phyloP scores from a whole-genome alignment of 2,888 invertebrate genomes.

The Cataglyphis altisquamis region DNA sequence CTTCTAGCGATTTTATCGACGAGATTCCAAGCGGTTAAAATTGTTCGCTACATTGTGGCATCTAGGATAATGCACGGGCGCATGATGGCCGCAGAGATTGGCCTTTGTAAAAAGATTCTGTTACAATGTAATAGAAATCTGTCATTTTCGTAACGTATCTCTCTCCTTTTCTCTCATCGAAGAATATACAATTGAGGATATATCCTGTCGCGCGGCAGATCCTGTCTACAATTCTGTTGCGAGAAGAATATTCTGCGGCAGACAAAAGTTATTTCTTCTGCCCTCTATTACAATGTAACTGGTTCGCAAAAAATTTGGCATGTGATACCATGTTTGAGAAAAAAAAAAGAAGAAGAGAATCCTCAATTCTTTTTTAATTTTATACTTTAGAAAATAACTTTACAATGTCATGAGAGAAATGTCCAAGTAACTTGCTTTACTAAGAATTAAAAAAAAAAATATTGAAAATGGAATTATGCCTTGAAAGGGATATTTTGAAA shows the following conservation, averaged over 20 bases:
- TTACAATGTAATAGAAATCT: neutral
- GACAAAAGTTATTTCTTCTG: neutral
- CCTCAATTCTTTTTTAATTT: neutral
- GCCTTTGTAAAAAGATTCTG: neutral
- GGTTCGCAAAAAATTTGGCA: neutral
- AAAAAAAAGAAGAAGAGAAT: neutral
- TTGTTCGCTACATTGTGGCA: constrained; percentile 22
- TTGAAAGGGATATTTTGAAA: constrained; percentile 3
- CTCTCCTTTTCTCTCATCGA: neutral
- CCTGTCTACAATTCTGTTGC: neutral
- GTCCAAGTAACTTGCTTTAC: neutral
- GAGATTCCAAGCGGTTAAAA: constrained; percentile 22
- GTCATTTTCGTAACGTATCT: neutral
- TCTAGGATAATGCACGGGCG: constrained; percentile 49
- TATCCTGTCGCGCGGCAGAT: neutral
- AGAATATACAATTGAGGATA: neutral
- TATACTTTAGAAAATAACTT: constrained; percentile 2
- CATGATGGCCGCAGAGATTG: neutral
- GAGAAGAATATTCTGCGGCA: neutral
- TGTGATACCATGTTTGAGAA: neutral
- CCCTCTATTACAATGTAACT: neutral
- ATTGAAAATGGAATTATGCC: neutral
- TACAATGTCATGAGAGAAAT: neutral
- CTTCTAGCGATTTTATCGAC: constrained; percentile 36
- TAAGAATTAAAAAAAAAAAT: neutral